Percentiles rank a stretch among this genome's conserved stretches.
These are phyloP conservation scores for Pampus argenteus DNA, from an alignment of 2,797 vertebrate species.

Conservation along the genomic window DNA sequence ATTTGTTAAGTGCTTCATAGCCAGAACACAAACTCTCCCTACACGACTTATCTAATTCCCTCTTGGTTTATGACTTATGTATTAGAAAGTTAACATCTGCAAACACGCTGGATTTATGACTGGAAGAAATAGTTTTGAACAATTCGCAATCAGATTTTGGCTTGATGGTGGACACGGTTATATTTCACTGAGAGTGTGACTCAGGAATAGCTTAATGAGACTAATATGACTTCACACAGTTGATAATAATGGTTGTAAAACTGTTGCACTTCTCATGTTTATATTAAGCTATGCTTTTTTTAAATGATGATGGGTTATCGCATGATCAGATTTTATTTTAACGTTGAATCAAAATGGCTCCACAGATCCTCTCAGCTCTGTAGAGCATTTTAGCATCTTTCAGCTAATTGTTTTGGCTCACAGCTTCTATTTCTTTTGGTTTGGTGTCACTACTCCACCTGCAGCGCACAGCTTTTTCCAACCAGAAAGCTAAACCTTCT, in stretches of 20 bases:
- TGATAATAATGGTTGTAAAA: slow-evolving; percentile 18
- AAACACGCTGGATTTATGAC: slow-evolving; percentile 68
- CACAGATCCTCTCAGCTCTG: too few relatives aligned
- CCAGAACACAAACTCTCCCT: slow-evolving; percentile 56
- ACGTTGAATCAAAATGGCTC: not conserved
- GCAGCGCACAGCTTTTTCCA: not conserved
- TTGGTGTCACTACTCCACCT: not conserved
- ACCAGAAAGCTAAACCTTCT: not conserved
- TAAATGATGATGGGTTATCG: slow-evolving; percentile 1
- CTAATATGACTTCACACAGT: slow-evolving; percentile 24
- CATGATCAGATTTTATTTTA: not conserved
- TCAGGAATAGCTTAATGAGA: slow-evolving; percentile 28
- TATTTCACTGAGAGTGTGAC: slow-evolving; percentile 39
- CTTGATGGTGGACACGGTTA: slow-evolving; percentile 14
- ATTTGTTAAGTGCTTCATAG: slow-evolving; percentile 52
- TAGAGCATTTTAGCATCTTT: not conserved
- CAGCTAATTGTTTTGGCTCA: not conserved
- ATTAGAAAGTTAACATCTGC: slow-evolving; percentile 69
- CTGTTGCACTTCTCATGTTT: not conserved
- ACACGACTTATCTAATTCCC: slow-evolving; percentile 55
- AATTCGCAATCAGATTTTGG: slow-evolving; percentile 67
- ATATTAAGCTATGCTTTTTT: not conserved
- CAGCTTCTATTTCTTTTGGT: slow-evolving; percentile 1
- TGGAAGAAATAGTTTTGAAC: slow-evolving; percentile 62
- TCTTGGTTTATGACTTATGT: slow-evolving; percentile 60